Conservation (phyloP, 2,888 invertebrate genomes). For the Epicampocera succincta region DNA sequence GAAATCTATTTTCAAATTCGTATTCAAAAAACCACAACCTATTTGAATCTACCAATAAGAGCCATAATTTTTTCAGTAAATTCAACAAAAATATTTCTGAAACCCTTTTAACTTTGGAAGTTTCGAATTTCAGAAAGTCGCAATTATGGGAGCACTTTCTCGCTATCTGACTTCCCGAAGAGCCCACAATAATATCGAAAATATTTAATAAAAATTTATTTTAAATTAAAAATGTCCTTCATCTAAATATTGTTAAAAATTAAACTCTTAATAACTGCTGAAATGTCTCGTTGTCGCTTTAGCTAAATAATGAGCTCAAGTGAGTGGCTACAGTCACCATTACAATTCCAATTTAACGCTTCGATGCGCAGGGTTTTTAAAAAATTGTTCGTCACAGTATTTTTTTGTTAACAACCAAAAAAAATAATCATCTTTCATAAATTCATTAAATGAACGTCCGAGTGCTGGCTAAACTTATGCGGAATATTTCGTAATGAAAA, state of each 20-base stretch:
- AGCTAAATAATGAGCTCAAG: constrained; percentile 7
- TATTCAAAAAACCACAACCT: too few relatives aligned
- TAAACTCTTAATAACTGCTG: background rate
- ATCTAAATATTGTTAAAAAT: background rate
- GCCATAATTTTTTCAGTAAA: too few relatives aligned
- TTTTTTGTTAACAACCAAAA: constrained; percentile 15
- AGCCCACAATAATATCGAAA: too few relatives aligned
- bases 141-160: too few relatives aligned
- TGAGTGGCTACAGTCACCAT: constrained; percentile 18
- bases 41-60: too few relatives aligned
- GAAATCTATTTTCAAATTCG: too few relatives aligned
- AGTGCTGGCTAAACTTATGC: background rate
- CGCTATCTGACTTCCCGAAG: too few relatives aligned
- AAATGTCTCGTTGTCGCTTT: background rate
- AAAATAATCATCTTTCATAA: constrained; percentile 42
- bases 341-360: constrained; percentile 66
- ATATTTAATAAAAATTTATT: too few relatives aligned
- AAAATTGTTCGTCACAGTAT: constrained; percentile 39
- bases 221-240: background rate
- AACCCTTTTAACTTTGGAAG: too few relatives aligned
- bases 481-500: constrained; percentile 24
- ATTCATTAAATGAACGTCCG: constrained; percentile 36
- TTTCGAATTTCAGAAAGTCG: too few relatives aligned
- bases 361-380: constrained; percentile 51
- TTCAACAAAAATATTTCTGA: too few relatives aligned